Conservation (phyloP, 37 sponge, comb jelly and placozoan species). For the Ianthella basta region DNA sequence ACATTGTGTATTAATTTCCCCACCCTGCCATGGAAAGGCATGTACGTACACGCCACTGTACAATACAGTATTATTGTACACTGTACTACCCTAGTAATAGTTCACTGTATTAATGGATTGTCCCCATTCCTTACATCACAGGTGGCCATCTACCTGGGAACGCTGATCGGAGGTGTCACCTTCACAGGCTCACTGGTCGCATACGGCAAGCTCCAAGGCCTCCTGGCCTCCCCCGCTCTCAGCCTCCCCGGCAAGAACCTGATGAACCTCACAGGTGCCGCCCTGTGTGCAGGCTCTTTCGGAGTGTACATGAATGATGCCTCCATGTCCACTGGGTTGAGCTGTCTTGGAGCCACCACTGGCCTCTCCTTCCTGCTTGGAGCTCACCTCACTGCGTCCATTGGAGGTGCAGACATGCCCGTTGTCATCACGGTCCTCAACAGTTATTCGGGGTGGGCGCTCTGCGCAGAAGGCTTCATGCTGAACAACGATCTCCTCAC, state of each 20-base stretch:
- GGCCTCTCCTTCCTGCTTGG: conserved; percentile 87
- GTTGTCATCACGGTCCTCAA: conserved; percentile 96
- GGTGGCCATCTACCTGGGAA: conserved; percentile 86
- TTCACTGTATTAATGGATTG: too few relatives aligned
- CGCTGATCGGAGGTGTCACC: conserved; percentile 93
- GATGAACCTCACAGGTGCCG: conserved; percentile 73
- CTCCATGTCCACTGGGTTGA: conserved; percentile 65
- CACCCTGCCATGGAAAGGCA: background rate
- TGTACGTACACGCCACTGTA: background rate
- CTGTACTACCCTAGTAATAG: too few relatives aligned
- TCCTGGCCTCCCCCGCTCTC: conserved; percentile 78
- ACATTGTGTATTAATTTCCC: too few relatives aligned
- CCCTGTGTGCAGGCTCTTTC: conserved; percentile 74
- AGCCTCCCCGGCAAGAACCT: conserved; percentile 73
- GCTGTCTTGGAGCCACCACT: conserved; percentile 79
- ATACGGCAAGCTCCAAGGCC: conserved; percentile 91
- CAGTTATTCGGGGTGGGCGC: conserved; percentile 97
- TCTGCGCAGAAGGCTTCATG: conserved; percentile 97
- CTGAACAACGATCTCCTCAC: conserved; percentile 88
- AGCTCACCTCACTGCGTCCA: conserved; percentile 87
- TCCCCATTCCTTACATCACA: conserved; percentile 17
- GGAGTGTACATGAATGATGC: conserved; percentile 84
- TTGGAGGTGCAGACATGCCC: conserved; percentile 98
- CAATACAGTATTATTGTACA: too few relatives aligned
- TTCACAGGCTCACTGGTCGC: conserved; percentile 94